Percentiles rank a stretch among this genome's conserved stretches.
Conservation (phyloP, 2,797 vertebrate genomes). For the Linurgus olivaceus region DNA sequence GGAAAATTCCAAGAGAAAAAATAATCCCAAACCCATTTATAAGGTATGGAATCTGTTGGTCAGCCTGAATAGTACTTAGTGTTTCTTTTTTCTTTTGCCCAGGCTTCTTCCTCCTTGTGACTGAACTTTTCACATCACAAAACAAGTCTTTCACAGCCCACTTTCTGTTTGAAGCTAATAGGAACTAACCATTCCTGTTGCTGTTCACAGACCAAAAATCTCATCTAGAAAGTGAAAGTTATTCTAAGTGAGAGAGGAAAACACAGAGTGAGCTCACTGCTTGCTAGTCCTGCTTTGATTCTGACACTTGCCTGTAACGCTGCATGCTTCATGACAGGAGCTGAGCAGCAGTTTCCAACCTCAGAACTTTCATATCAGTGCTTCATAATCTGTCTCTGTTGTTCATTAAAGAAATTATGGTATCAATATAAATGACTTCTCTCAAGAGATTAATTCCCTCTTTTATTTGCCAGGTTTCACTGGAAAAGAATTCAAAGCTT, state of each 20-base stretch:
- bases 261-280: rapidly evolving
- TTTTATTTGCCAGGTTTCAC: neutral
- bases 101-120: neutral
- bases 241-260: neutral
- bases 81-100: neutral
- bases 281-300: neutral
- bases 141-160: neutral
- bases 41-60: neutral
- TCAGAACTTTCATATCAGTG: neutral
- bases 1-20: neutral
- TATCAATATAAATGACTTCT: neutral
- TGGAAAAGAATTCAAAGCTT: neutral
- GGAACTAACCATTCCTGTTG: neutral
- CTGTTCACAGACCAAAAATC: neutral
- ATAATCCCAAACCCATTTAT: neutral
- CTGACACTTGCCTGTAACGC: neutral
- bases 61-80: neutral
- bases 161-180: neutral
- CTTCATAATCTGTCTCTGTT: neutral
- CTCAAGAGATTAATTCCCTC: neutral
- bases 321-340: neutral
- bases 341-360: neutral
- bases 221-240: neutral
- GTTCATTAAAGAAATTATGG: neutral
- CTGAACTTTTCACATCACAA: neutral